phyloP scores from a whole-genome alignment of 2,797 vertebrate species.

The Siniperca scherzeri region DNA sequence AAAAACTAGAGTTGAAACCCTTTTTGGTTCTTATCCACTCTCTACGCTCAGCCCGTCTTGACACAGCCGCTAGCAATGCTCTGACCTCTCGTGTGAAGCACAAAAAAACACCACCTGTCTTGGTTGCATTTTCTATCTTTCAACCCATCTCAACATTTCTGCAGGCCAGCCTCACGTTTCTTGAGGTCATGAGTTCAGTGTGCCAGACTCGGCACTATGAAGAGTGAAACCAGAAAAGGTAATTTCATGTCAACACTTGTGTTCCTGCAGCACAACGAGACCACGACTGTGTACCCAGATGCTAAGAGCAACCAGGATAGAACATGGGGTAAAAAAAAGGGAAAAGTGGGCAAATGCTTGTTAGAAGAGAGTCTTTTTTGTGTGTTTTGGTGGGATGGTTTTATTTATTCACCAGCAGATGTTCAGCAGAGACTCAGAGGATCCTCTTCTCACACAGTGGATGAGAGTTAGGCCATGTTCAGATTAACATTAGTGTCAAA shows the following conservation, averaged over 20 bases:
- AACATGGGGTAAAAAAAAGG: not conserved
- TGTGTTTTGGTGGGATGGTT: not conserved
- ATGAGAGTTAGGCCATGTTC: not conserved
- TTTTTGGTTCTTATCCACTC: not conserved
- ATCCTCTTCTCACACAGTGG: not conserved
- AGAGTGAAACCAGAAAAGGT: conserved; percentile 12
- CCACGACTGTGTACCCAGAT: conserved; percentile 34
- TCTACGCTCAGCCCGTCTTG: not conserved
- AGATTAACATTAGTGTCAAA: not conserved
- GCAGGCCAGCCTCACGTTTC: conserved; percentile 30
- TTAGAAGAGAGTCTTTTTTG: not conserved
- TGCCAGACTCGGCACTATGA: conserved; percentile 14
- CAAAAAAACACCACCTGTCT: conserved; percentile 52
- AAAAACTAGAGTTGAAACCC: not conserved
- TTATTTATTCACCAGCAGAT: conserved; percentile 8
- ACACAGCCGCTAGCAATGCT: not conserved
- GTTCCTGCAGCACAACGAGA: conserved; percentile 4
- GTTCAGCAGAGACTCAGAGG: not conserved
- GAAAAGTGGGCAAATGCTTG: not conserved
- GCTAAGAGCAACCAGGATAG: conserved; percentile 1
- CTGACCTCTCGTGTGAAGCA: conserved; percentile 48
- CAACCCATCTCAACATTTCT: conserved; percentile 27
- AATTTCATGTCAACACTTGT: conserved; percentile 17
- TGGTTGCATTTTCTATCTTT: conserved; percentile 15
- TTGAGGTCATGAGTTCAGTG: conserved; percentile 49